Conservation (phyloP, 2,797 vertebrate species). For the Anguilla megastoma region DNA sequence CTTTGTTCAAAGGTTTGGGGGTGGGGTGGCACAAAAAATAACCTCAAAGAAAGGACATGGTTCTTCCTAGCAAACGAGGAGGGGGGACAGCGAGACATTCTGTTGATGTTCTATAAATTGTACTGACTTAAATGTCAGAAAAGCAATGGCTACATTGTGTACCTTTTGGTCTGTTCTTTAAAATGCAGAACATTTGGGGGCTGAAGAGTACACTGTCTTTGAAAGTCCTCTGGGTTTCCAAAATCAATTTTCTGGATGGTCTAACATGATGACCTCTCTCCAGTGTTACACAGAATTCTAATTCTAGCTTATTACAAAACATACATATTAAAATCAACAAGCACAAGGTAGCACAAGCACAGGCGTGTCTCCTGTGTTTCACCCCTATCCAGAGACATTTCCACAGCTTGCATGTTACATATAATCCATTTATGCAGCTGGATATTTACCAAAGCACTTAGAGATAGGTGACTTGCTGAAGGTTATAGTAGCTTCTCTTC, state of each 20-base stretch:
- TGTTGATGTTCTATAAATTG: not conserved
- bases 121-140: slow-evolving; percentile 25
- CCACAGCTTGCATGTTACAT: not conserved
- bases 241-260: not conserved
- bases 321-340: not conserved
- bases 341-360: not conserved
- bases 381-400: not conserved
- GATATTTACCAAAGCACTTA: not conserved
- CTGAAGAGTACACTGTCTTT: not conserved
- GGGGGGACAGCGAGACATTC: not conserved
- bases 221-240: not conserved
- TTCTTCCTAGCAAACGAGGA: slow-evolving; percentile 9
- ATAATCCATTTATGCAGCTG: not conserved
- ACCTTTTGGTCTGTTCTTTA: not conserved
- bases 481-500: not conserved
- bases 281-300: not conserved
- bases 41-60: slow-evolving; percentile 27
- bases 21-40: not conserved
- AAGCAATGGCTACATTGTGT: slow-evolving; percentile 15
- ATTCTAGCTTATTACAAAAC: not conserved
- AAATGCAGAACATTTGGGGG: not conserved
- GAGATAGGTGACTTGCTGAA: not conserved
- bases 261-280: not conserved
- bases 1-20: not conserved
- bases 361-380: not conserved